These are phyloP conservation scores for Nematopogon swammerdamellus DNA, from an alignment of 2,888 invertebrate genomes.

Conservation along the genomic window DNA sequence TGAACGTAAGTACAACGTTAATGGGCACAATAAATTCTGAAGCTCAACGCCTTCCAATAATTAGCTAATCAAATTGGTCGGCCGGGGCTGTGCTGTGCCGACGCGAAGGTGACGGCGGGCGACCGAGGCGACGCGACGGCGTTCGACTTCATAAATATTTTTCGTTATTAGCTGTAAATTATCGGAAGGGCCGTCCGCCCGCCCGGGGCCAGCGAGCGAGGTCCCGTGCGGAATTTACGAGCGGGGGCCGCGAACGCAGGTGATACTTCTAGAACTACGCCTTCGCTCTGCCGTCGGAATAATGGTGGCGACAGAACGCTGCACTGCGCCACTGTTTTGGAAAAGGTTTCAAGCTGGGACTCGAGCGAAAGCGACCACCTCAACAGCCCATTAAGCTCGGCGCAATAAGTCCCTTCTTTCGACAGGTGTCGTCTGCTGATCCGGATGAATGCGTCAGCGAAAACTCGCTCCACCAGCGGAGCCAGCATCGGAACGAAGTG, in stretches of 20 bases:
- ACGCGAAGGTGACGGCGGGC: not conserved
- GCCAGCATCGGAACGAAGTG: no score
- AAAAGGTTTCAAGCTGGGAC: no score
- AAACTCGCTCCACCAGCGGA: no score
- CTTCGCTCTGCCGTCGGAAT: not conserved
- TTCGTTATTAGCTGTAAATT: conserved; percentile 27
- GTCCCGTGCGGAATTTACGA: not conserved
- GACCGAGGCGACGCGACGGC: conserved; percentile 13
- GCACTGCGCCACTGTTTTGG: no score
- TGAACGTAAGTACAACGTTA: not conserved
- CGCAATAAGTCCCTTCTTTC: no score
- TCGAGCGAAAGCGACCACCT: no score
- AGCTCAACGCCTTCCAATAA: conserved; percentile 21
- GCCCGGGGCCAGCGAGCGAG: not conserved
- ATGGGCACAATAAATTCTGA: not conserved
- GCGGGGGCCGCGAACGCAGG: not conserved
- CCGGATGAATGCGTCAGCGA: no score
- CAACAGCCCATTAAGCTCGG: no score
- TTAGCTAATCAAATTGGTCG: conserved; percentile 47
- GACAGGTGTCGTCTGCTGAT: no score
- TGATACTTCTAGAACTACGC: not conserved
- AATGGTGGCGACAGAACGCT: not conserved
- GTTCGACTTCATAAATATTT: conserved; percentile 49
- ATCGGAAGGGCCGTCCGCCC: not conserved
- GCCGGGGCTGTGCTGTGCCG: conserved; percentile 10